These are phyloP conservation scores for Clavelina lepadiformis DNA, from an alignment of 23 tunicate genomes.

Conservation along the genomic window DNA sequence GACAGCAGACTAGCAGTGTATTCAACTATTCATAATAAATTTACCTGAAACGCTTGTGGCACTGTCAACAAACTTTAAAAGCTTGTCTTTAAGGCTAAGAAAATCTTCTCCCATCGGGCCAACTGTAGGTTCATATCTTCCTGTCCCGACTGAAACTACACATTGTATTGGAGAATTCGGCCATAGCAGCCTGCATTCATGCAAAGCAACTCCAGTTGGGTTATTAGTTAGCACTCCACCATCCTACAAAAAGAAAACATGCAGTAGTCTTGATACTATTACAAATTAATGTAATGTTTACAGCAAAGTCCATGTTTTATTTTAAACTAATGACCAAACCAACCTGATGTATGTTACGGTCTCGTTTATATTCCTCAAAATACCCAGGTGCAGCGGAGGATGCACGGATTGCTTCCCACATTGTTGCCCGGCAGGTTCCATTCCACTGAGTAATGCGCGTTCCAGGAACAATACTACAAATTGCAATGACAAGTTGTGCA, in stretches of 20 bases:
- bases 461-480: conserved; percentile 77
- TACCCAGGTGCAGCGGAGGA: conserved; percentile 95
- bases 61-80: conserved; percentile 81
- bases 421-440: conserved; percentile 72
- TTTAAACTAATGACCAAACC: neutral
- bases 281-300: neutral
- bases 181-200: conserved; percentile 80
- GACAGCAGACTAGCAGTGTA: too few relatives aligned
- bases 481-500: neutral
- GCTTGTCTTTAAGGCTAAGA: conserved; percentile 55
- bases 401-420: conserved; percentile 93
- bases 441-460: conserved; percentile 88
- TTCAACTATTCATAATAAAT: neutral
- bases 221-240: conserved; percentile 78
- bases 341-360: conserved; percentile 83
- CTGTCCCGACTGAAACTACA: conserved; percentile 88
- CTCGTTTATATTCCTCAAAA: conserved; percentile 81
- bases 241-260: conserved; percentile 41
- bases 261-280: neutral
- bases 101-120: conserved; percentile 76
- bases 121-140: conserved; percentile 81
- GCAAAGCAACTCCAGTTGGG: conserved; percentile 80
- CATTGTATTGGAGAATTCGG: conserved; percentile 76
- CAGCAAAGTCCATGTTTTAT: neutral
- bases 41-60: conserved; percentile 82